Evolutionary conservation across 1,140 invertebrate genomes (phyloP).

Genomic region (Globodera ellingtonae): DNA sequence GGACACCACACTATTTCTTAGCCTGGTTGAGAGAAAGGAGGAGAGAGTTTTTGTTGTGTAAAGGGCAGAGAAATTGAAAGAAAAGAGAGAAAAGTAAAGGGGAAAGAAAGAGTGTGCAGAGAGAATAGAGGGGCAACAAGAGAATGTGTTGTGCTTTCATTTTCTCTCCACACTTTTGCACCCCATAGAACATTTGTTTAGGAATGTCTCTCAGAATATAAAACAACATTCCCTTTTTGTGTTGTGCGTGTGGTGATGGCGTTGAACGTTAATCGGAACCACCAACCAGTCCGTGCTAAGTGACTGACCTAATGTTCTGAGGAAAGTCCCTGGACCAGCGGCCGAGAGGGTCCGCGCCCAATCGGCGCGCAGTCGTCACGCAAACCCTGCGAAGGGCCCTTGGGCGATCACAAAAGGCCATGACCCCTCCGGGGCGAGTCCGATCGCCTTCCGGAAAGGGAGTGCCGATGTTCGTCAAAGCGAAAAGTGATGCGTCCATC

Average conservation of each 20-base stretch:
- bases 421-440: conserved; percentile 18
- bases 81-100: background rate
- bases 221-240: background rate
- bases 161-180: background rate
- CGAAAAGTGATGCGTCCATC: conserved; percentile 13
- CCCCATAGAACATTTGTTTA: background rate
- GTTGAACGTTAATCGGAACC: conserved; percentile 24
- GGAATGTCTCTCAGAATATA: background rate
- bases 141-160: background rate
- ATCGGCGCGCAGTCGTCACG: conserved; percentile 26
- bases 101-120: background rate
- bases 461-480: conserved; percentile 27
- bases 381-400: conserved; percentile 2
- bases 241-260: conserved; percentile 15
- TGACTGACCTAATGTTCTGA: conserved; percentile 26
- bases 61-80: background rate
- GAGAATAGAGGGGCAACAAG: background rate
- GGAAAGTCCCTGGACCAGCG: conserved; percentile 41
- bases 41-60: background rate
- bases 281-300: conserved; percentile 24
- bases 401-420: conserved; percentile 19
- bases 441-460: conserved; percentile 3
- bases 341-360: conserved; percentile 36
- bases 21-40: background rate
- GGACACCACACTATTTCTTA: background rate